Evolutionary conservation across 2,888 invertebrate genomes (phyloP), one percentile per base, ranked within the genome.

Genomic region (Suillia variegata): DNA sequence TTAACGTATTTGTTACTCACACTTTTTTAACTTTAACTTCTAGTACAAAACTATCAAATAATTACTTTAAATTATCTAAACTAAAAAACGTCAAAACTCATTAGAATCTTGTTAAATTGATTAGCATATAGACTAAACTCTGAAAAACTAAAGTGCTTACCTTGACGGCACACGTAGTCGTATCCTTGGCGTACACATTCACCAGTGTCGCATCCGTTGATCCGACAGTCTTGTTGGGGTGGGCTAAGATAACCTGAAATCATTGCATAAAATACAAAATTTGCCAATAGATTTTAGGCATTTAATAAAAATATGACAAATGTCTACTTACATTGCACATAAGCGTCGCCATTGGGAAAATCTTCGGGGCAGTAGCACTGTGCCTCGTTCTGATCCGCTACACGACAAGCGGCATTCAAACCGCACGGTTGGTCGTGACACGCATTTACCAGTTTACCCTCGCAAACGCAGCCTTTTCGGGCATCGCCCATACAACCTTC

Each of bases 311-410:
- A n/a, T n/a, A n/a, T 38, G 38, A 10, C 10, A 38, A 4, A 4
- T 38, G 13, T 33, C 2, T 68, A 87, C 91, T 88, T 84, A 94
- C 94, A 94, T 87, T 91, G 90, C 71, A 89, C 87, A 75, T 90
- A 88, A 20, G 94, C 92, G 85, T 95, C 91, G 58, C 94, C 95
- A 62, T 88, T 86, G 51, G 94, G 93, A 82, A 87, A 91, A 74
- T 89, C 88, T 33, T 89, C 85, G 53, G 94, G 94, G 77, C 95
- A 96, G 77, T 89, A 92, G 77, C 95, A 96, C 75, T 92, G 88
- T 1, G 91, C 87, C 72, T 88, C 87, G 62, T 85, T 85, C 47
- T 85, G 86, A 63, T 87, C 85, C 51, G 87, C 83, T 45, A 91
- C 87, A 67, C 88, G 87, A 77, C 95, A 96, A 55, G 88, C 87